These are phyloP conservation scores for Typhlichthys eigenmanni DNA, from an alignment of 2,797 vertebrate species.

Conservation along the genomic window DNA sequence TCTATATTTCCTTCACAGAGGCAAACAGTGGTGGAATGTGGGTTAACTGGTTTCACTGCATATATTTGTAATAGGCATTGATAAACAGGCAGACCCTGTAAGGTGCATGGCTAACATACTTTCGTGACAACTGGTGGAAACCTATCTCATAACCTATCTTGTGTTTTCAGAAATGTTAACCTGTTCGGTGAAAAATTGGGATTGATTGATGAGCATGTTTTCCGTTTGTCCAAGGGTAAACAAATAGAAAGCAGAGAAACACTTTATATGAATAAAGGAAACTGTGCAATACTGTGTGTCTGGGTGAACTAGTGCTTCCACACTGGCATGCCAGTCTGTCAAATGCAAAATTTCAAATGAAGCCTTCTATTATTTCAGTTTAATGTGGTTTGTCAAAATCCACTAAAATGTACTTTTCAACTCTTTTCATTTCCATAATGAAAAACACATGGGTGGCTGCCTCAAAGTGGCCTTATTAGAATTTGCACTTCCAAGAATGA, in stretches of 20 bases:
- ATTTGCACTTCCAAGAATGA: too few species aligned
- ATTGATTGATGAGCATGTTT: conserved; percentile 10
- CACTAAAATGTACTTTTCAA: conserved; percentile 4
- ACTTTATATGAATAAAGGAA: conserved; percentile 16
- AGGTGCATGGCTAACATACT: conserved; percentile 5
- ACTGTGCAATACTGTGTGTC: conserved; percentile 19
- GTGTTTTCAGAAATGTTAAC: neutral
- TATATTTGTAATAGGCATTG: conserved; percentile 37
- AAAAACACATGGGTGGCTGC: conserved; percentile 10
- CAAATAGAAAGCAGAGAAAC: conserved; percentile 1
- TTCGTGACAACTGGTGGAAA: conserved; percentile 1
- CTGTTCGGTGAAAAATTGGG: neutral
- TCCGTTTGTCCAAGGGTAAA: conserved; percentile 2
- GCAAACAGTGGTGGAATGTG: conserved; percentile 40
- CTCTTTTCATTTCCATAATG: conserved; percentile 13
- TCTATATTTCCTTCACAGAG: conserved; percentile 21
- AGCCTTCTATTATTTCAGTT: conserved; percentile 14
- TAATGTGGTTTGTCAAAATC: conserved; percentile 13
- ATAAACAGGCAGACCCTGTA: conserved; percentile 35
- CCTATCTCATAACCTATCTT: neutral
- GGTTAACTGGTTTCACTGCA: conserved; percentile 32
- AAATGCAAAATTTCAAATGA: conserved; percentile 14
- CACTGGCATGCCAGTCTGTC: conserved; percentile 12
- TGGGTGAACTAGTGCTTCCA: conserved; percentile 1
- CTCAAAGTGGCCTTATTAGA: neutral